These are phyloP conservation scores for Andrena flavipes DNA, from an alignment of 2,888 invertebrate species.

Conservation along the genomic window DNA sequence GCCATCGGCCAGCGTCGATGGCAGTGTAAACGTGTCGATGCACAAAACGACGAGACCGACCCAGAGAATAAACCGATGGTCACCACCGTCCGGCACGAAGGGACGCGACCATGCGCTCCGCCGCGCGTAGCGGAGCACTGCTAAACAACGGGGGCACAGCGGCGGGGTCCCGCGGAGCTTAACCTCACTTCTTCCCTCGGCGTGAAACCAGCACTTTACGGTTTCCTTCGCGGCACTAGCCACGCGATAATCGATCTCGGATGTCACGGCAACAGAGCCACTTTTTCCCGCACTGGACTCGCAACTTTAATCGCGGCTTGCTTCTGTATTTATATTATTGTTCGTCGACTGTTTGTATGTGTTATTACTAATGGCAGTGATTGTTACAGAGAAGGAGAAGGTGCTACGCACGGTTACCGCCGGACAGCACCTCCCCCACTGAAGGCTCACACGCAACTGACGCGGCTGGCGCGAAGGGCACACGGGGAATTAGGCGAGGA, in stretches of 20 bases:
- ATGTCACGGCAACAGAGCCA: slow-evolving; percentile 25
- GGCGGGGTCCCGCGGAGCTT: slow-evolving; percentile 23
- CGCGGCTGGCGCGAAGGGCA: slow-evolving; percentile 75
- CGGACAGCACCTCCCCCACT: slow-evolving; percentile 81
- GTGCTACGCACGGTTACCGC: slow-evolving; percentile 61
- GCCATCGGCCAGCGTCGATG: slow-evolving; percentile 38
- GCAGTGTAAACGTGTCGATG: slow-evolving; percentile 45
- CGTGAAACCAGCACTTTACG: slow-evolving; percentile 36
- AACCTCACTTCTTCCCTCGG: slow-evolving; percentile 31
- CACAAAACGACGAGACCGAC: slow-evolving; percentile 27
- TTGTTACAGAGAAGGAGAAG: slow-evolving; percentile 66
- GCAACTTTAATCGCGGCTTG: neutral
- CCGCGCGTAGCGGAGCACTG: slow-evolving; percentile 32
- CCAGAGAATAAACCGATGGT: no score
- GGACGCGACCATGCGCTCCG: slow-evolving; percentile 34
- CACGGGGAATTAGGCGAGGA: slow-evolving; percentile 66
- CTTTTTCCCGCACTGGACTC: neutral
- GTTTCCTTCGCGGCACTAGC: slow-evolving; percentile 18
- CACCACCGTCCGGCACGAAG: slow-evolving; percentile 23
- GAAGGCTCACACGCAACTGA: slow-evolving; percentile 84
- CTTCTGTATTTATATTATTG: no score
- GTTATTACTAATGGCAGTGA: slow-evolving; percentile 68
- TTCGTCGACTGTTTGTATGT: no score
- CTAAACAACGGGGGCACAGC: slow-evolving; percentile 16
- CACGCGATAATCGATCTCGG: slow-evolving; percentile 2